Conservation (phyloP, 2,797 vertebrate species). For the Neomorphus geoffroyi region DNA sequence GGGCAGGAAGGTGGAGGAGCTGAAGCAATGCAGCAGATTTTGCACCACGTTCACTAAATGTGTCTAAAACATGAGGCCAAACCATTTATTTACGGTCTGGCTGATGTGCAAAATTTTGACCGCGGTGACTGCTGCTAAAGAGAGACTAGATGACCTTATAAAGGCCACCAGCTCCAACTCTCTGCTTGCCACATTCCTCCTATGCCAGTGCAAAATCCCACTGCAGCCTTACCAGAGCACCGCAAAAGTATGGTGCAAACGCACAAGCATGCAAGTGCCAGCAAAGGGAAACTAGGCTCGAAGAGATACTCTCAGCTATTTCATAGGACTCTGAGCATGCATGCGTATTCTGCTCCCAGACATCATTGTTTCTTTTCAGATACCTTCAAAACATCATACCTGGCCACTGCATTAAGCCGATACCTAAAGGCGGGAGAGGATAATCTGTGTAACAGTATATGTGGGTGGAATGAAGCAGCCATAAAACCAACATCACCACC, state of each 20-base stretch:
- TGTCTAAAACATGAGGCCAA: neutral
- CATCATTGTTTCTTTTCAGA: neutral
- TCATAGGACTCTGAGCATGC: neutral
- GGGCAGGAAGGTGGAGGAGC: neutral
- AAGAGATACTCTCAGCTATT: neutral
- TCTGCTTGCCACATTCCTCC: neutral
- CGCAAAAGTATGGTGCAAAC: accelerated
- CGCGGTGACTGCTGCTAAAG: neutral
- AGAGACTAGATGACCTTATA: neutral
- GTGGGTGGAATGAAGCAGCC: neutral
- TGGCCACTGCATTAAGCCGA: neutral
- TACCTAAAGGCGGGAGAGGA: neutral
- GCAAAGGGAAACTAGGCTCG: neutral
- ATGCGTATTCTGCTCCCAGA: neutral
- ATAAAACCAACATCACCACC: neutral
- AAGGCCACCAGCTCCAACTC: neutral
- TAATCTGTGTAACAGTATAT: neutral
- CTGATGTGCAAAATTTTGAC: neutral
- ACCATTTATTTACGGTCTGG: neutral
- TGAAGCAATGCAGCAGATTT: neutral
- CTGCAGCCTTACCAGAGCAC: neutral
- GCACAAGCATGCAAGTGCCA: accelerated
- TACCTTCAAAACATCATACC: neutral
- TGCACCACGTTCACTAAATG: neutral
- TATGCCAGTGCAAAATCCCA: accelerated